These are phyloP conservation scores for Dryadula phaetusa DNA, from an alignment of 2,888 invertebrate species.

Conservation along the genomic window DNA sequence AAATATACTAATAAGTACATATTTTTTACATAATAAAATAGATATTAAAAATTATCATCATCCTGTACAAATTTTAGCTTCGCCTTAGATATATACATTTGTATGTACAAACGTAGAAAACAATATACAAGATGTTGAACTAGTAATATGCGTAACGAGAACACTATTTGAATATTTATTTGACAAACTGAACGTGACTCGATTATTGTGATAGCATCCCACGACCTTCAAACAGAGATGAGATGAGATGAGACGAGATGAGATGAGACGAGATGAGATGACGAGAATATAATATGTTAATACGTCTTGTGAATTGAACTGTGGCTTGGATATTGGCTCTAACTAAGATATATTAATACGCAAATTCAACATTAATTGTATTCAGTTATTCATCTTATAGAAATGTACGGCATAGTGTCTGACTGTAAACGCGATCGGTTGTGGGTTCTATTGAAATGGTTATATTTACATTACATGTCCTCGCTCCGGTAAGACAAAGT, in stretches of 20 bases:
- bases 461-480: too few species aligned
- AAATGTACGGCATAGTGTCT: too few species aligned
- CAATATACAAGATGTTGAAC: background rate
- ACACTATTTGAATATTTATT: constrained; percentile 10
- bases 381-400: too few species aligned
- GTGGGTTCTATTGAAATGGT: too few species aligned
- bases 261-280: background rate
- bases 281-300: background rate
- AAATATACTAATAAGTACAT: too few species aligned
- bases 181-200: constrained; percentile 8
- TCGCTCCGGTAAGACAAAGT: too few species aligned
- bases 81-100: background rate
- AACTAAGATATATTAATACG: too few species aligned
- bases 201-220: background rate
- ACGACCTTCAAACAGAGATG: background rate
- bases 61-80: too few species aligned
- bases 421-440: too few species aligned
- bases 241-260: background rate
- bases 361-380: too few species aligned
- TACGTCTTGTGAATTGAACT: background rate
- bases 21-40: too few species aligned
- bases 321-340: background rate
- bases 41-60: too few species aligned
- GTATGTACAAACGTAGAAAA: background rate
- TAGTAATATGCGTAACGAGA: background rate